Base-by-base conservation (phyloP, 92 coral and sea anemone species). In the Epizoanthus scotinus region DNA sequence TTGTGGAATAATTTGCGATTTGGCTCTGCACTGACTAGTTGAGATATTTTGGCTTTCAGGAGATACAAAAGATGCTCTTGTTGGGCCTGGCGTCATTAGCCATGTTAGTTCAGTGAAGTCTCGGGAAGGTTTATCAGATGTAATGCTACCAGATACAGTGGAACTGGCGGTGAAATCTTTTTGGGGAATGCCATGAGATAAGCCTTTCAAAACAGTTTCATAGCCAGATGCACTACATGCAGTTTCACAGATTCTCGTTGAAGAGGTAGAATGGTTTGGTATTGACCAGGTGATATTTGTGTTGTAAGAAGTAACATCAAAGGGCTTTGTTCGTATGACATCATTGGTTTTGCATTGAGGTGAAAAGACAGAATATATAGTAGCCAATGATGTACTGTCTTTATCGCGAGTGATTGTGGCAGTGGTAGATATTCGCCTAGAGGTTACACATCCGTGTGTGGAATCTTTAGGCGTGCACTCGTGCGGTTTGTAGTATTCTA, bases 201-300 rank as follows among this genome's bases (percentile, higher is more conserved):
- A 13, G 12, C 38, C 18, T 34, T 15, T 18, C 20, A 18, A 34
- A 59, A 20, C 4, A 57, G 55, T 19, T 26, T 36, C 26, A 19
- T 56, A 10, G 18, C 22, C 3, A 12, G 28, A 53, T 36, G 8
- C 8, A 54, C 21, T 7, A 27, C 49, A 56, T 60, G 68, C 36
- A 31, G 54, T 28, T n/a, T 7, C 52, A 14, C 24, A 13, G 17
- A 59, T 17, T 58, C 53, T 8, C 5, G 8, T 29, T 3, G 27
- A 22, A 59, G n/a, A 36, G 9, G 24, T 13, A n/a, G 52, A 7
- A 21, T 36, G 31, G 47, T 75, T 75, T 20, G 61, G 67, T 13
- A 59, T 18, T 8, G 68, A 66, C 81, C 81, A 75, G 10, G 81
- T 59, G 67, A 75, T 68, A 1, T 58, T 75, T 8, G 81, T 75